Conservation (phyloP, 1,140 invertebrate species). For the Lasioglossum albipes region DNA sequence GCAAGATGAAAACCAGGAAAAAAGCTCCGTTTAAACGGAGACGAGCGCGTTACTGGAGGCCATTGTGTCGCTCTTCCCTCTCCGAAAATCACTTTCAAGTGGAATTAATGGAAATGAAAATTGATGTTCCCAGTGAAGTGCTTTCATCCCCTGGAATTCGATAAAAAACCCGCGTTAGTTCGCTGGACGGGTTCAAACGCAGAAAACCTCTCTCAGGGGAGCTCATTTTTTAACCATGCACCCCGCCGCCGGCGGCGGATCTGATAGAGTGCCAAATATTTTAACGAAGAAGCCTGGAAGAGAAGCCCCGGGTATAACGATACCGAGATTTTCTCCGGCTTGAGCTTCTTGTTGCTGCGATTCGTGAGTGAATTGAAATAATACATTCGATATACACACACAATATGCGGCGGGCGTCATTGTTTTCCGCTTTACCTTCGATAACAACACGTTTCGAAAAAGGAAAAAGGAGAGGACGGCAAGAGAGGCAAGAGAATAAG, state of each 20-base stretch:
- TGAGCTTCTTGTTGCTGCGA: neutral
- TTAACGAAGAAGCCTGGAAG: neutral
- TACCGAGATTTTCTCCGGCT: slow-evolving; percentile 5
- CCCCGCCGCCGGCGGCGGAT: slow-evolving; percentile 2
- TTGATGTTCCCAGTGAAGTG: neutral
- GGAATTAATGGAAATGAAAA: neutral
- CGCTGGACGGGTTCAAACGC: neutral
- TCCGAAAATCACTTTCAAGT: neutral
- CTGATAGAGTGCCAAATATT: slow-evolving; percentile 17
- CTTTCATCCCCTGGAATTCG: neutral
- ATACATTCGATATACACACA: slow-evolving; percentile 2
- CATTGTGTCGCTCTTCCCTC: neutral
- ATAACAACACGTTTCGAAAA: slow-evolving; percentile 20
- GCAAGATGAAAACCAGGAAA: neutral
- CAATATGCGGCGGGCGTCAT: neutral
- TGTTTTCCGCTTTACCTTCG: slow-evolving; percentile 34
- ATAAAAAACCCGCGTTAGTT: slow-evolving; percentile 2
- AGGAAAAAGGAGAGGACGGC: neutral
- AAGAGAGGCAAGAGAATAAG: neutral
- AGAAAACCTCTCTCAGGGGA: neutral
- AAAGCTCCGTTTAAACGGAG: neutral
- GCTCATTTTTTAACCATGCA: slow-evolving; percentile 21
- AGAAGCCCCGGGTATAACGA: neutral
- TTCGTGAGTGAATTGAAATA: slow-evolving; percentile 18
- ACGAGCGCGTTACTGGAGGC: neutral